Conservation (phyloP, 1,140 invertebrate genomes). For the Babylonia areolata region DNA sequence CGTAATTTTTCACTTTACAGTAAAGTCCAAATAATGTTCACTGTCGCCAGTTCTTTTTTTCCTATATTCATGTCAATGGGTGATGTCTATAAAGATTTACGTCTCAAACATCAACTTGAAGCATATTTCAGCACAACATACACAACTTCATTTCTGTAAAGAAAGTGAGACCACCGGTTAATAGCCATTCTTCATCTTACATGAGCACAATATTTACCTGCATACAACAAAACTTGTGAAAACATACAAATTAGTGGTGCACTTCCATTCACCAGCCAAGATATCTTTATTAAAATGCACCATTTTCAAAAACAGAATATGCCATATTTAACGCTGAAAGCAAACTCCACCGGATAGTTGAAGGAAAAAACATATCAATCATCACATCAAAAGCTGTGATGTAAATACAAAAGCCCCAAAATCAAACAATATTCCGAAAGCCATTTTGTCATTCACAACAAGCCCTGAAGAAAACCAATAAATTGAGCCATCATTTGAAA, state of each 20-base stretch:
- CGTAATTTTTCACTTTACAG: too few relatives aligned
- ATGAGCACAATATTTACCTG: background rate
- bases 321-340: background rate
- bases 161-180: background rate
- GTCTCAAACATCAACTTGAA: too few relatives aligned
- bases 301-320: background rate
- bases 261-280: background rate
- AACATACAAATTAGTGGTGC: background rate
- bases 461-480: background rate
- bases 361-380: background rate
- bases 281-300: background rate
- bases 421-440: background rate
- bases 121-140: too few relatives aligned
- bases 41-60: too few relatives aligned
- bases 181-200: background rate
- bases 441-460: background rate
- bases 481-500: background rate
- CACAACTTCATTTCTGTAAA: too few relatives aligned
- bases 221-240: background rate
- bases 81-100: too few relatives aligned
- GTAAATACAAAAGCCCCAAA: background rate
- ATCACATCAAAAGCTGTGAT: background rate
- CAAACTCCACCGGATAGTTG: background rate
- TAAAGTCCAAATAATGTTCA: too few relatives aligned
- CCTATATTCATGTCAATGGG: too few relatives aligned